Evolutionary conservation across 2,113 vertebrate species (phyloP).

Genomic region (human): GRCh38 chr6:10935001-10935500

Average conservation of each 20-base stretch:
- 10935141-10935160: slow-evolving; percentile 37
- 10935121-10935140: slow-evolving; percentile 15
- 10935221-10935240: neutral
- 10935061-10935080: neutral
- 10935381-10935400: neutral
- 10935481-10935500: neutral
- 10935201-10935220: neutral
- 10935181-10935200: slow-evolving; percentile 55
- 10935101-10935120: neutral
- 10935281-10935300: neutral
- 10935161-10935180: slow-evolving; percentile 31
- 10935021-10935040: neutral
- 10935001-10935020: neutral
- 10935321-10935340: neutral
- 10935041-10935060: slow-evolving; percentile 41
- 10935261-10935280: neutral
- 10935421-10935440: neutral
- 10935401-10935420: neutral
- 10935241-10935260: neutral
- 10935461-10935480: neutral
- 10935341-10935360: neutral
- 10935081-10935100: neutral
- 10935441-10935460: neutral
- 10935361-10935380: neutral
- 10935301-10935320: neutral